Percentiles rank a stretch among this genome's conserved stretches.
phyloP scores from a whole-genome alignment of 2,113 vertebrate genomes.

The Xenopus borealis region DNA sequence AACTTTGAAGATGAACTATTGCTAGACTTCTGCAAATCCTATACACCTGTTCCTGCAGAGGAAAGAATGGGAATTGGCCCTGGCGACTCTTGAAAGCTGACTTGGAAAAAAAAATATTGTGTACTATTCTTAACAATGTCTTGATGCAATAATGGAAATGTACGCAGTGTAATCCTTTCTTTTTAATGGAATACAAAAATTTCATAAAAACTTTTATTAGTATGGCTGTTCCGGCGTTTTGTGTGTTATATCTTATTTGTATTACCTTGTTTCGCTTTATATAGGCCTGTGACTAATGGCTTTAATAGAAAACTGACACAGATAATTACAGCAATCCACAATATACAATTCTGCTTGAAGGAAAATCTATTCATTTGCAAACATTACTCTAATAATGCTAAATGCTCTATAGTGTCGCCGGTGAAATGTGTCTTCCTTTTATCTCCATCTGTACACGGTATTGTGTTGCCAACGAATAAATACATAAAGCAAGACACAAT shows the following conservation, averaged over 20 bases:
- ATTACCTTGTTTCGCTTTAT: conserved; percentile 16
- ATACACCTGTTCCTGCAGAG: background rate
- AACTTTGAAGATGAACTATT: too few species aligned
- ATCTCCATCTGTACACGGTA: background rate
- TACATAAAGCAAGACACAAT: background rate
- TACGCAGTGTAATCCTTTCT: conserved; percentile 7
- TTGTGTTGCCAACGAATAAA: background rate
- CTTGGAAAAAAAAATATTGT: conserved; percentile 5
- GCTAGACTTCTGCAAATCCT: too few species aligned
- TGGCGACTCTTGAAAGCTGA: background rate
- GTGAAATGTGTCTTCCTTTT: conserved; percentile 25
- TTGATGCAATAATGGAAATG: conserved; percentile 28
- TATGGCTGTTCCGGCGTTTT: background rate
- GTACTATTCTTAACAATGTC: background rate
- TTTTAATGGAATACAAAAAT: conserved; percentile 33
- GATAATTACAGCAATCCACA: conserved; percentile 38
- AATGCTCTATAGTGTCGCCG: conserved; percentile 14
- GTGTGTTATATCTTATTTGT: conserved; percentile 9
- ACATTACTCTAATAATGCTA: conserved; percentile 13
- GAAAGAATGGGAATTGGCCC: background rate
- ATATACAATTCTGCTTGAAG: conserved; percentile 20
- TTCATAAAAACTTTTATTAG: conserved; percentile 2
- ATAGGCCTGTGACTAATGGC: conserved; percentile 22
- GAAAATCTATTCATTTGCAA: conserved; percentile 30
- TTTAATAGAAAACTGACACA: conserved; percentile 40